Percentiles rank a stretch among this genome's conserved stretches.
These are phyloP conservation scores for Pluvianellus socialis DNA, from an alignment of 2,113 vertebrate genomes.

Conservation along the genomic window DNA sequence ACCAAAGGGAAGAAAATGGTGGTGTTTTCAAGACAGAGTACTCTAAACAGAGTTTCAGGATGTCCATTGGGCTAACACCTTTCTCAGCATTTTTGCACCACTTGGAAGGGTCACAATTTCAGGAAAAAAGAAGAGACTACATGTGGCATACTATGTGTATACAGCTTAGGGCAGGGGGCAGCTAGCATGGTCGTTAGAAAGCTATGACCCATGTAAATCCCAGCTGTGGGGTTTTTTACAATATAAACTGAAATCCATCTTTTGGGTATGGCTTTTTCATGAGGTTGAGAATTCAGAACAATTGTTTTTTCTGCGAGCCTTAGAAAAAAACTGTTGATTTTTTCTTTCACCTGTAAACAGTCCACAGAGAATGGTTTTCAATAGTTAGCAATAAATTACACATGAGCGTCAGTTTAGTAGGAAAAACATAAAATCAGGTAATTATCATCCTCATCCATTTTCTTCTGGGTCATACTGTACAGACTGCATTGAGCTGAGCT, in stretches of 20 bases:
- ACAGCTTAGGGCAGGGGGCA: accelerated
- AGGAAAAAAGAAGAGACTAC: background rate
- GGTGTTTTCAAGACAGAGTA: background rate
- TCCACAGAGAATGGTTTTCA: background rate
- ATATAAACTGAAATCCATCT: background rate
- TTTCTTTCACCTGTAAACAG: background rate
- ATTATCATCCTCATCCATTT: background rate
- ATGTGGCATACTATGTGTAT: accelerated
- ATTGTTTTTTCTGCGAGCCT: accelerated
- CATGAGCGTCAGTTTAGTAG: background rate
- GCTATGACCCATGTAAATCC: background rate
- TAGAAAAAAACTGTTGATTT: background rate
- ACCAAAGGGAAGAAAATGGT: background rate
- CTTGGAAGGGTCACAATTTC: background rate
- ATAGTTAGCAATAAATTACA: background rate
- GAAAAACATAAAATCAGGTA: background rate
- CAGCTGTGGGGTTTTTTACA: accelerated
- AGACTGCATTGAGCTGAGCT: background rate
- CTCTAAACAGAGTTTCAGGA: background rate
- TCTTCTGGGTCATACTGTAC: background rate
- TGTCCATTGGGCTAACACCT: accelerated
- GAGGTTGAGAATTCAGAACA: background rate
- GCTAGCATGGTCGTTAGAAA: background rate
- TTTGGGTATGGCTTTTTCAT: background rate
- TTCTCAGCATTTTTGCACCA: background rate